Evolutionary conservation across 2,113 vertebrate genomes (phyloP), one percentile per base, ranked within the genome.

Genomic region (Crotalus helleri): DNA sequence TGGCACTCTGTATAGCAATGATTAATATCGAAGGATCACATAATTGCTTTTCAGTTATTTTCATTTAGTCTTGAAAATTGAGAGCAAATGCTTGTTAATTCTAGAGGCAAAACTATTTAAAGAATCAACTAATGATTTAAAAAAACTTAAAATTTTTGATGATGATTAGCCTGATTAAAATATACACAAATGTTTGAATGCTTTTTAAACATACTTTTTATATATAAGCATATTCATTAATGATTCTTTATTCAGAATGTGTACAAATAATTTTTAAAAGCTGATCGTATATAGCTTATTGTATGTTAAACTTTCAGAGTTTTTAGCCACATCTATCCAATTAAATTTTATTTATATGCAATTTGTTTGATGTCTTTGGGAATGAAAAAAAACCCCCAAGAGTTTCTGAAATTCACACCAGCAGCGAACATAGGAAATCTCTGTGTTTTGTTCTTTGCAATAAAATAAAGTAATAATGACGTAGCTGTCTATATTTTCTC

Each of bases 1-100:
- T 91, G 93, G 24, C 46, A 1, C 90, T 29, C 69, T 39, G 33
- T 90, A 49, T 4, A 85, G 87, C 53, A 86, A 90, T 93, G 44
- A 91, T 93, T 95, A 96, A 93, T 90, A 95, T 92, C 94, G 94
- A 94, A 93, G 92, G 59, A 89, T 93, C 2, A 19, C 88, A 91
- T 54, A 94, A 87, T 94, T 91, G 90, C 59, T 89, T 90, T 94
- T 95, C 89, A 94, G 91, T 64, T 92, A 4, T 5, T 87, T 95
- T 95, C 87, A 87, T 94, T 94, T 96, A 93, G 24, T 51, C 2
- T 26, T 90, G 15, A 92, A 87, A 55, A 92, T 91, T 91, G 91
- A 64, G 23, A 90, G 85, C 33, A 92, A 88, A 90, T 94, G 53
- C 94, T 23, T 90, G 92, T 58, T 85, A 93, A 94, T 85, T 69